These are phyloP conservation scores for Pseudorasbora parva DNA, from an alignment of 2,113 vertebrate species.

Conservation along the genomic window DNA sequence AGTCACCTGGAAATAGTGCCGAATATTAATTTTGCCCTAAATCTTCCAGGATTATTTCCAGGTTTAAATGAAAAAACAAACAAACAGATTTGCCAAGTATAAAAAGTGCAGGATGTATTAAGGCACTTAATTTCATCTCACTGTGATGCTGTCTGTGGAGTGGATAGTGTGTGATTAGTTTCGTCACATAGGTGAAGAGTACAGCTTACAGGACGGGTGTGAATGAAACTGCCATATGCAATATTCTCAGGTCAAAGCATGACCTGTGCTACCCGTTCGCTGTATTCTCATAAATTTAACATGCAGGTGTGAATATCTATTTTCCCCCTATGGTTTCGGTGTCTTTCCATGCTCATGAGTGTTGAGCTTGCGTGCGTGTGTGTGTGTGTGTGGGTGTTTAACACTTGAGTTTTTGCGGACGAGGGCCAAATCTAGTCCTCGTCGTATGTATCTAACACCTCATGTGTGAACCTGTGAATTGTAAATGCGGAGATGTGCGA, in stretches of 20 bases:
- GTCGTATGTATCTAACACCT: background rate
- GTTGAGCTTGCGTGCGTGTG: too few relatives aligned
- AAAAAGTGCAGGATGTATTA: background rate
- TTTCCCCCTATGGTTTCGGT: background rate
- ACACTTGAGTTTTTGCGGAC: background rate
- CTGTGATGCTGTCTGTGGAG: background rate
- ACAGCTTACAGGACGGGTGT: background rate
- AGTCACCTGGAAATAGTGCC: background rate
- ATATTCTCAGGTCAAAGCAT: background rate
- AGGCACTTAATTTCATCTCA: background rate
- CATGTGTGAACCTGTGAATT: constrained; percentile 34
- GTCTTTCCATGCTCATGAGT: too few relatives aligned
- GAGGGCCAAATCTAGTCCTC: constrained; percentile 30
- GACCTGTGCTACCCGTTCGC: background rate
- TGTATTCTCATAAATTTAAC: background rate
- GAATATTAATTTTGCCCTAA: background rate
- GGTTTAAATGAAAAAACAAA: background rate
- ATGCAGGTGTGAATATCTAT: background rate
- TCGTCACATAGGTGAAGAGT: background rate
- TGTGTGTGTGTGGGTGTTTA: constrained; percentile 8
- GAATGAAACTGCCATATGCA: background rate
- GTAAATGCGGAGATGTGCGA: constrained; percentile 7
- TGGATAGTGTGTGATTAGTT: background rate
- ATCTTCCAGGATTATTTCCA: background rate
- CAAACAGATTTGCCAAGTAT: background rate